Percentiles rank a stretch among this genome's conserved stretches.
phyloP scores from a whole-genome alignment of 2,797 vertebrate species.

The Sebastes kiyomatsui region DNA sequence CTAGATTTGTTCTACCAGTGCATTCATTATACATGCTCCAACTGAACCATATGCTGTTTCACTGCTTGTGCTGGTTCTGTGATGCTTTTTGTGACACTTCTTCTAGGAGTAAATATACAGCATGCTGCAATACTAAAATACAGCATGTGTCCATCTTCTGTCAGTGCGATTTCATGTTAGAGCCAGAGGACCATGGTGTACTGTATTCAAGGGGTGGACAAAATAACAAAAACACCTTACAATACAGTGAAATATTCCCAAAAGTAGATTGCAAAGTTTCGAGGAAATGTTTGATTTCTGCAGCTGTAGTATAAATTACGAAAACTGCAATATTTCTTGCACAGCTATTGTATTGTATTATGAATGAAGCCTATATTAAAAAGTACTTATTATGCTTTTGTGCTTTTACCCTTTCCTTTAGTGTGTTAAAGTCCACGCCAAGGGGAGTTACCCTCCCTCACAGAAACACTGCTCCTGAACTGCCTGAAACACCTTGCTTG shows the following conservation, averaged over 20 bases:
- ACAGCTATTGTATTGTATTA: no score
- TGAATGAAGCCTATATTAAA: no score
- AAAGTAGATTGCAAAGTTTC: not conserved
- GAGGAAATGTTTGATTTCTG: not conserved
- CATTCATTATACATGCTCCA: slow-evolving; percentile 9
- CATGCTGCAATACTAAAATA: not conserved
- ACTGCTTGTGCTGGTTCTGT: not conserved
- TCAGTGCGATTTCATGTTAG: not conserved
- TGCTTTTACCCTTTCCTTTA: no score
- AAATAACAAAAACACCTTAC: not conserved
- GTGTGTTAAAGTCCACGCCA: no score
- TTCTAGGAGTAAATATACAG: not conserved
- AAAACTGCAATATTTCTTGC: no score
- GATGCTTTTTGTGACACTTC: not conserved
- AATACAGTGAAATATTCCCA: not conserved
- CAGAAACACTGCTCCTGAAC: no score
- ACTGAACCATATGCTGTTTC: not conserved
- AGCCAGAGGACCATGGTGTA: not conserved
- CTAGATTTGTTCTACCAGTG: slow-evolving; percentile 1
- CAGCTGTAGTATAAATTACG: not conserved
- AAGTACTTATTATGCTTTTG: no score
- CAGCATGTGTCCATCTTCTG: no score
- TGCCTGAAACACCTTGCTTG: no score
- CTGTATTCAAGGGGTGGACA: not conserved
- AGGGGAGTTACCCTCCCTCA: no score